A percentile compares a stretch with the other conserved stretches of the same genome.
Conservation (phyloP, 2,113 vertebrate species). For the Eurypyga helias region DNA sequence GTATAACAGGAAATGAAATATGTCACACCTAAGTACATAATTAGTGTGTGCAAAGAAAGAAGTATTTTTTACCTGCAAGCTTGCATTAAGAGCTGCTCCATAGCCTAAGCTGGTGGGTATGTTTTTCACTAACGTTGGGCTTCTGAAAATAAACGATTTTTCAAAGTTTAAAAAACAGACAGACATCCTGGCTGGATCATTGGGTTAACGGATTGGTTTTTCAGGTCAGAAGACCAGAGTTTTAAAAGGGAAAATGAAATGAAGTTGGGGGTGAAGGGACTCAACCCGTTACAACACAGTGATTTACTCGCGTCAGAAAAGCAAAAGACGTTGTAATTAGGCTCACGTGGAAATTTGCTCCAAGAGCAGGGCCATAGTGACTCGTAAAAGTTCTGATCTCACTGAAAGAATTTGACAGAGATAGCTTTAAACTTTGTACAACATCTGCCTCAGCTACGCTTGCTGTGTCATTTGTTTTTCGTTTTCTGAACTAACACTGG, state of each 20-base stretch:
- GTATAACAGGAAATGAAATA: neutral
- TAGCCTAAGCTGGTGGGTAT: conserved; percentile 98
- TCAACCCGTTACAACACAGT: neutral
- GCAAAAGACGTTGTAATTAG: neutral
- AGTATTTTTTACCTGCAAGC: conserved; percentile 90
- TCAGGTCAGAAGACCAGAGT: neutral
- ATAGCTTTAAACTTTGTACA: neutral
- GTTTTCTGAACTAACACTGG: neutral
- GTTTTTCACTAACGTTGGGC: conserved; percentile 98
- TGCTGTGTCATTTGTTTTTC: neutral
- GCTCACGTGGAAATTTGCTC: neutral
- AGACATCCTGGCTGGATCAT: neutral
- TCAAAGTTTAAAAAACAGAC: conserved; percentile 60
- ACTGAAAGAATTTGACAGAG: neutral
- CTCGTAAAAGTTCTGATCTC: neutral
- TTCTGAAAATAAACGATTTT: conserved; percentile 83
- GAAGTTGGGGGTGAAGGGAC: neutral
- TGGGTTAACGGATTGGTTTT: neutral
- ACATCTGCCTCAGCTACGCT: neutral
- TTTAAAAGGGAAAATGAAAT: conserved; percentile 3
- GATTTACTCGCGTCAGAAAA: conserved; percentile 12
- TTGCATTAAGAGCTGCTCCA: conserved; percentile 97
- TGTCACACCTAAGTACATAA: neutral
- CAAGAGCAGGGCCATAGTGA: neutral
- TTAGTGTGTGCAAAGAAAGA: neutral